Evolutionary conservation across 2,888 invertebrate genomes (phyloP).

Genomic region (Spisula solida): DNA sequence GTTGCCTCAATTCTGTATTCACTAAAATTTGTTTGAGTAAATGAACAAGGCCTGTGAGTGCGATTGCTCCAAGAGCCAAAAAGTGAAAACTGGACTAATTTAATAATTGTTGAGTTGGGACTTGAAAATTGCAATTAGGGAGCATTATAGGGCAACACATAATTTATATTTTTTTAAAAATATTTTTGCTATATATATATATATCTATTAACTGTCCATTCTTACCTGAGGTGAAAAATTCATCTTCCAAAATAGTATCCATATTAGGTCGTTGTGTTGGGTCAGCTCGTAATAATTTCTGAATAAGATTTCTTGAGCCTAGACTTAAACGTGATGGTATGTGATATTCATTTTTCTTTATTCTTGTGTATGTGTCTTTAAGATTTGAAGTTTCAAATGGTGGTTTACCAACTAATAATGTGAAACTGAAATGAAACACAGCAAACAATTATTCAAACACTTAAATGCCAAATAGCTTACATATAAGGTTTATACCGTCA

Average conservation of each 20-base stretch:
- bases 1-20: too few relatives aligned
- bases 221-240: slow-evolving; percentile 85
- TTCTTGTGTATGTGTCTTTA: slow-evolving; percentile 97
- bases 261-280: slow-evolving; percentile 88
- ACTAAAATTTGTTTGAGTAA: too few relatives aligned
- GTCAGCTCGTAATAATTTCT: slow-evolving; percentile 88
- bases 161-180: too few relatives aligned
- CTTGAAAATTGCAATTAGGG: too few relatives aligned
- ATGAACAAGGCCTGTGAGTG: too few relatives aligned
- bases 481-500: too few relatives aligned
- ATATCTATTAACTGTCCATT: too few relatives aligned
- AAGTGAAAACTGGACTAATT: too few relatives aligned
- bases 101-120: too few relatives aligned
- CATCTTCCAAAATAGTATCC: slow-evolving; percentile 86
- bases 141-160: too few relatives aligned
- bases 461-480: neutral
- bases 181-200: too few relatives aligned
- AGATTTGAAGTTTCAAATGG: slow-evolving; percentile 98
- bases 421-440: slow-evolving; percentile 90
- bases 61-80: too few relatives aligned
- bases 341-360: slow-evolving; percentile 97
- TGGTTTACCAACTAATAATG: slow-evolving; percentile 97
- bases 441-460: slow-evolving; percentile 8
- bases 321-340: slow-evolving; percentile 88
- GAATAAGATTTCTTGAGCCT: slow-evolving; percentile 87